Evolutionary conservation across 2,888 invertebrate species (phyloP).

Genomic region (Megaustenia siamemsis): DNA sequence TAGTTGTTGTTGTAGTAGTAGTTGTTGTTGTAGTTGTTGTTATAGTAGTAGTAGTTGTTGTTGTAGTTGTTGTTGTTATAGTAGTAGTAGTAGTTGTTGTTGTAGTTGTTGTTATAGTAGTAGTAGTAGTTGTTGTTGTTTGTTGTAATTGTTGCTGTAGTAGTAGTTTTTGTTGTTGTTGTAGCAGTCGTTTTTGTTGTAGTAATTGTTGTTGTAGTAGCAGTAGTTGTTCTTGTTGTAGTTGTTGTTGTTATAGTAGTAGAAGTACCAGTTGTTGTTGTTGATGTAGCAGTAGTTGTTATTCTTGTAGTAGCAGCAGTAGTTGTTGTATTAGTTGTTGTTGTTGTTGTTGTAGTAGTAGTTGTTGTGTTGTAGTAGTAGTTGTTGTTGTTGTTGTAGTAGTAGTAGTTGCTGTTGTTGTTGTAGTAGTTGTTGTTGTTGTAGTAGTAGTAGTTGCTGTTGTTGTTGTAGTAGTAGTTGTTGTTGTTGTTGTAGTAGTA

Average conservation of each 20-base stretch:
- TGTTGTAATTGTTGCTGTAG: no score
- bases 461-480: background rate
- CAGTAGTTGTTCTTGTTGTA: background rate
- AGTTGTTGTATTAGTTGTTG: background rate
- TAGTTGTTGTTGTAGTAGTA: background rate
- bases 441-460: background rate
- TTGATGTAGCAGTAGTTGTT: background rate
- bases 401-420: background rate
- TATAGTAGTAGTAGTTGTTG: background rate
- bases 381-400: conserved; percentile 2
- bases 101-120: background rate
- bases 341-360: background rate
- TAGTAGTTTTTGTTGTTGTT: background rate
- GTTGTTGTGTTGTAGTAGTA: conserved; percentile 5
- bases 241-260: background rate
- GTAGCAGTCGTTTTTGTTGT: background rate
- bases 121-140: background rate
- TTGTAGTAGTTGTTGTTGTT: background rate
- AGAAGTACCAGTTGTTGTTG: background rate
- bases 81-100: conserved; percentile 12
- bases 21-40: background rate
- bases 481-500: background rate
- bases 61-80: background rate
- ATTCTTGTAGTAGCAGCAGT: background rate
- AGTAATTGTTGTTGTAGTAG: background rate